phyloP scores from a whole-genome alignment of 2,797 vertebrate genomes.

The Crenichthys baileyi region DNA sequence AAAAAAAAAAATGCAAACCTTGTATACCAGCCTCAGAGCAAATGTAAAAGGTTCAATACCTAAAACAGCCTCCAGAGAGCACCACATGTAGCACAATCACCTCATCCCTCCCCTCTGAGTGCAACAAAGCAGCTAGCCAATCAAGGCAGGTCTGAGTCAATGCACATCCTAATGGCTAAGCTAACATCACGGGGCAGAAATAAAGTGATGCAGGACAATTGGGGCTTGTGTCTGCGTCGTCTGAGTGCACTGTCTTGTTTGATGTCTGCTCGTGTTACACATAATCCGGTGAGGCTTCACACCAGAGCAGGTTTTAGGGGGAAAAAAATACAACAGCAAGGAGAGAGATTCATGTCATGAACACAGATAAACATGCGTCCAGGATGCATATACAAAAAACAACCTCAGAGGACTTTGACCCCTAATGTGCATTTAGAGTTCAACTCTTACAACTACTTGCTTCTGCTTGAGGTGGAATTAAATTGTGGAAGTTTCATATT shows the following conservation, averaged over 20 bases:
- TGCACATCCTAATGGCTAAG: conserved; percentile 8
- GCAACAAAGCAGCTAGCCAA: conserved; percentile 46
- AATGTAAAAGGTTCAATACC: conserved; percentile 35
- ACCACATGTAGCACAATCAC: conserved; percentile 31
- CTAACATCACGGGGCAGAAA: conserved; percentile 35
- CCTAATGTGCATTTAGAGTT: conserved; percentile 27
- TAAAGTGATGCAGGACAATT: conserved; percentile 46
- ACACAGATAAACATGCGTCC: conserved; percentile 24
- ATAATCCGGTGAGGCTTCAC: conserved; percentile 44
- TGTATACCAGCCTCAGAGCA: background rate
- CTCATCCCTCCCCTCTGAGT: conserved; percentile 26
- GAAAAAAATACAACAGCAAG: conserved; percentile 14
- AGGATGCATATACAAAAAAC: conserved; percentile 19
- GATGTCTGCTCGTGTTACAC: conserved; percentile 52
- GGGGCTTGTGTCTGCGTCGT: conserved; percentile 25
- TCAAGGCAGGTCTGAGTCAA: conserved; percentile 29
- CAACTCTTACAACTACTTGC: conserved; percentile 3
- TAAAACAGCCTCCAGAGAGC: conserved; percentile 70
- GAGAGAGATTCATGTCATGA: conserved; percentile 19
- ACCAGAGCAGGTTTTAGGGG: conserved; percentile 27
- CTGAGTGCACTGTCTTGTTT: conserved; percentile 66
- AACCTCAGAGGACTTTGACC: conserved; percentile 31
- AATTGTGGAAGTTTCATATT: conserved; percentile 3
- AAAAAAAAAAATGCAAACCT: background rate
- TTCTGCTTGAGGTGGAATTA: conserved; percentile 4